Evolutionary conservation across 92 coral and sea anemone genomes (phyloP), one percentile per base, ranked within the genome.

Genomic region (Porites cylindrica): DNA sequence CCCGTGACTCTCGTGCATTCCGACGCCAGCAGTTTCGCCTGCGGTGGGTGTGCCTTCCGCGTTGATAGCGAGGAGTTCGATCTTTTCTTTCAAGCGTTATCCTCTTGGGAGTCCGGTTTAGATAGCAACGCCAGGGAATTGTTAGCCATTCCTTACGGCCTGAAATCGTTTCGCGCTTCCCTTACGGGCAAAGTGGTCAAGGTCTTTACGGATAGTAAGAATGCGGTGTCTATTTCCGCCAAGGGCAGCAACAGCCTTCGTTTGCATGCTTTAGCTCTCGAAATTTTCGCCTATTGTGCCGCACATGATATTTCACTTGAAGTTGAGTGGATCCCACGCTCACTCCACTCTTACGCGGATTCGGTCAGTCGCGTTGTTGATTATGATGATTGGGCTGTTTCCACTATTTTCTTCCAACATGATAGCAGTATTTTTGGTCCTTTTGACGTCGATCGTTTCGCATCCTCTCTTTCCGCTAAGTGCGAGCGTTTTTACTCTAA

Each of bases 81-180:
- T 9, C 60, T 82, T 19, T 88, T 61, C 58, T 88, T 6, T 47
- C 50, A 74, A 74, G 88, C 84, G 13, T 82, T 88, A 69, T 61
- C 84, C 43, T 71, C 86, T 14, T 38, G 10, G 86, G 86, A 80
- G 66, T 51, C 75, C 66, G 66, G 47, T 24, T 23, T 65, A n/a
- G 91, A 87, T 70, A 87, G 91, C 18, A 80, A 80, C 54, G 91
- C 71, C 32, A 87, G 91, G 68, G 91, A 87, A 75, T 43, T 80
- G 29, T 50, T 86, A 18, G 90, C 78, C 17, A 86, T 77, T 67
- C 74, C 68, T 29, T 77, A 67, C 60, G 68, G 77, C 17, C 66
- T 83, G 26, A 24, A 24, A 26, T 65, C 69, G 16, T 65, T n/a
- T 65, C 69, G 69, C 10, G 69, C 74, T 38, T 29, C 20, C 74